phyloP scores from a whole-genome alignment of 2,113 vertebrate genomes.

The Cyrtonyx montezumae region DNA sequence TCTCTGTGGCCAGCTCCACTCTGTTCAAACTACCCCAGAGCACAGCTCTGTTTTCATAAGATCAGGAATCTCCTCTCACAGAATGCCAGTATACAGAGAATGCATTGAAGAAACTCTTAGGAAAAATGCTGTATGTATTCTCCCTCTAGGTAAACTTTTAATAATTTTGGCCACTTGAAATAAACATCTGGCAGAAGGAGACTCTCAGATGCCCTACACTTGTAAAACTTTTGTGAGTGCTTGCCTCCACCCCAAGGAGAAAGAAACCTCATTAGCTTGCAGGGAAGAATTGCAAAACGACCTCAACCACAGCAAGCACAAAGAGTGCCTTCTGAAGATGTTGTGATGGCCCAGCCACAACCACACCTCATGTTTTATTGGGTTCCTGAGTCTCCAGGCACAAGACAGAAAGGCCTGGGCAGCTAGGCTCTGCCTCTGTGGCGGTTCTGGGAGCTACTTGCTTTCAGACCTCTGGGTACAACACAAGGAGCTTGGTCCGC shows the following conservation, averaged over 20 bases:
- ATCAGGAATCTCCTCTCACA: background rate
- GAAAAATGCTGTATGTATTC: background rate
- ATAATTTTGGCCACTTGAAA: background rate
- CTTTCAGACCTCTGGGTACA: background rate
- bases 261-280: background rate
- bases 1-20: background rate
- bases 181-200: background rate
- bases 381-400: background rate
- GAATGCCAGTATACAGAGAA: background rate
- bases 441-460: background rate
- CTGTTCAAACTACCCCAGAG: background rate
- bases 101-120: background rate
- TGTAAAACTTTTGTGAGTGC: background rate
- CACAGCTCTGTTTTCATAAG: background rate
- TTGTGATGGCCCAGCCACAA: background rate
- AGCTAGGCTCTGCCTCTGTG: background rate
- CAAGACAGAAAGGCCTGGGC: background rate
- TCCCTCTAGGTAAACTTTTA: conserved; percentile 4
- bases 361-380: background rate
- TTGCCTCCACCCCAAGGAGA: background rate
- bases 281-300: background rate
- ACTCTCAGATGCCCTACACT: background rate
- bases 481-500: background rate
- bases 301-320: background rate
- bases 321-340: background rate